Percentiles rank a stretch among this genome's conserved stretches.
Evolutionary conservation across 2,888 invertebrate species (phyloP).

Genomic region (Apotomis capreana): DNA sequence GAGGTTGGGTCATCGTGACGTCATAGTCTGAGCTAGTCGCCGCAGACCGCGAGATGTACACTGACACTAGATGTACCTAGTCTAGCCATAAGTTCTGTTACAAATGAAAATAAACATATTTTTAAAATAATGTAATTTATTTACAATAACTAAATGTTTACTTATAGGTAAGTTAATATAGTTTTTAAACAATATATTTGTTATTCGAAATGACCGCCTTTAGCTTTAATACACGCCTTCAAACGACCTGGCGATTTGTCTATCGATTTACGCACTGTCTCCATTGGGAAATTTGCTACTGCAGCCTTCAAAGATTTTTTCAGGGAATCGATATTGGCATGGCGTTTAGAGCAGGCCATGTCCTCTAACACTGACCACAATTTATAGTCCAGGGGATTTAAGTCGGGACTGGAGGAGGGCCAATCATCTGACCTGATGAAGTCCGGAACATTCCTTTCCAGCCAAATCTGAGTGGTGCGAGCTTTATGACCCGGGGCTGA

Average conservation of each 20-base stretch:
- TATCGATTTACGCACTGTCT: constrained; percentile 20
- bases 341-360: neutral
- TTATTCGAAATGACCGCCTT: neutral
- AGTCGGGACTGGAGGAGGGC: constrained; percentile 27
- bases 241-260: neutral
- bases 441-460: constrained; percentile 1
- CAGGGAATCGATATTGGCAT: constrained; percentile 3
- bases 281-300: constrained; percentile 14
- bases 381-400: constrained; percentile 35
- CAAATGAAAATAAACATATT: no score
- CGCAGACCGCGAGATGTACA: constrained; percentile 1
- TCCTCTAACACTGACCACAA: constrained; percentile 15
- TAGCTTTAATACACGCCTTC: no score
- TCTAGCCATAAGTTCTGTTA: no score
- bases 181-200: neutral
- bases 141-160: no score
- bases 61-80: neutral
- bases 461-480: neutral
- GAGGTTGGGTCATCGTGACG: constrained; percentile 18
- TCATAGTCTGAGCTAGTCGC: constrained; percentile 19
- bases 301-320: constrained; percentile 8
- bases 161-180: no score
- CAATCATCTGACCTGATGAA: constrained; percentile 13
- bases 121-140: no score
- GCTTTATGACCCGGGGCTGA: neutral